A percentile compares a stretch with the other conserved stretches of the same genome.
These are phyloP conservation scores for Caenorhabditis sp. DNA, from an alignment of 2,888 invertebrate genomes.

Conservation along the genomic window DNA sequence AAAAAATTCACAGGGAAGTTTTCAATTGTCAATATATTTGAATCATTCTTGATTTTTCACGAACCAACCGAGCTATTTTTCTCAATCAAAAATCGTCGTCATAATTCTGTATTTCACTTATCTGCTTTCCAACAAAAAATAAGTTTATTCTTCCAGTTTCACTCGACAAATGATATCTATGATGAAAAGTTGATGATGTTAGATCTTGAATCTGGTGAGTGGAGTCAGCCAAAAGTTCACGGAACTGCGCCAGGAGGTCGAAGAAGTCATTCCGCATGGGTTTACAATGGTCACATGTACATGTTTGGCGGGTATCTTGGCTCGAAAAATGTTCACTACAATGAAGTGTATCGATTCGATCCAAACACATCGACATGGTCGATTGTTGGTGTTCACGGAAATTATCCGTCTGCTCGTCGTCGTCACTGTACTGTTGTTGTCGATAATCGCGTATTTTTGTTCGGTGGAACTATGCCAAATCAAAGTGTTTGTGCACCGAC, in stretches of 20 bases:
- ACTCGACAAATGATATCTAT: slow-evolving; percentile 79
- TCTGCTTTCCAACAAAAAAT: too few species aligned
- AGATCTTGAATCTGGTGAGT: slow-evolving; percentile 79
- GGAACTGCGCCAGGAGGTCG: slow-evolving; percentile 79
- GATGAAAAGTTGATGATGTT: slow-evolving; percentile 74
- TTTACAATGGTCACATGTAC: slow-evolving; percentile 81
- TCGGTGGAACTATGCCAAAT: slow-evolving; percentile 86
- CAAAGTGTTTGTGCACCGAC: background rate
- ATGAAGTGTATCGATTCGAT: slow-evolving; percentile 82
- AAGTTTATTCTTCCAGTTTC: slow-evolving; percentile 73
- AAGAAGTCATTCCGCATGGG: slow-evolving; percentile 89
- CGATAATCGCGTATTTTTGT: slow-evolving; percentile 81
- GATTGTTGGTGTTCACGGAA: slow-evolving; percentile 74
- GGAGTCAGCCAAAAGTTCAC: slow-evolving; percentile 77
- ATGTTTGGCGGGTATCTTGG: slow-evolving; percentile 91
- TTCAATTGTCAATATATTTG: too few species aligned
- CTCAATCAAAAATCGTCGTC: background rate
- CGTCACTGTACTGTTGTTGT: slow-evolving; percentile 83
- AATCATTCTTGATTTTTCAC: too few species aligned
- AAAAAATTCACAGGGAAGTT: too few species aligned
- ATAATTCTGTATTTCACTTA: too few species aligned
- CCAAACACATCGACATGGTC: slow-evolving; percentile 71
- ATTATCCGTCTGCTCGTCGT: slow-evolving; percentile 72
- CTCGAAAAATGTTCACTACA: slow-evolving; percentile 80
- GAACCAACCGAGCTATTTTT: too few species aligned